Conservation (phyloP, 2,888 invertebrate species). For the Drosophila testacea region DNA sequence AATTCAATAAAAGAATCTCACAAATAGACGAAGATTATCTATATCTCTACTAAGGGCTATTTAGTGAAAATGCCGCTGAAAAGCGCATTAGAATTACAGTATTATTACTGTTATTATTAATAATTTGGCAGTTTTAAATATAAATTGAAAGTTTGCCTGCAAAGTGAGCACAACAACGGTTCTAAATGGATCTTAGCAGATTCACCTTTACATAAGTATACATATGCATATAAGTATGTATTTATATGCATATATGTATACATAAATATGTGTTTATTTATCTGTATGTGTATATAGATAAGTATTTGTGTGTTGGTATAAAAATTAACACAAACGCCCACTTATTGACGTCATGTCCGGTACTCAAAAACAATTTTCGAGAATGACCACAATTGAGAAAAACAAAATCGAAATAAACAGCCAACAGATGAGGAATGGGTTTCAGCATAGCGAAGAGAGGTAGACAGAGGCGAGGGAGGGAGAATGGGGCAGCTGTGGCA, state of each 20-base stretch:
- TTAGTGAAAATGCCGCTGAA: constrained; percentile 48
- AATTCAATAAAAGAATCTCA: constrained; percentile 7
- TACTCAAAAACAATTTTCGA: constrained; percentile 82
- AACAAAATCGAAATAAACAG: constrained; percentile 76
- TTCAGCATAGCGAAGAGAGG: not conserved
- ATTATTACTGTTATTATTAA: constrained; percentile 59
- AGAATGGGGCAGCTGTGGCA: constrained; percentile 28
- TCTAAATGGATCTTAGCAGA: constrained; percentile 43
- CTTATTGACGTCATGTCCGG: constrained; percentile 85
- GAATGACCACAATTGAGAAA: constrained; percentile 81
- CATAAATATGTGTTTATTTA: not conserved
- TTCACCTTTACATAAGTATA: constrained; percentile 44
- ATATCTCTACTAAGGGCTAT: constrained; percentile 1
- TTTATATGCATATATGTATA: constrained; percentile 11
- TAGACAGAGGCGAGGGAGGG: not conserved
- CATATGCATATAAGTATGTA: constrained; percentile 1
- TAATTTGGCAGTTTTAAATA: constrained; percentile 33
- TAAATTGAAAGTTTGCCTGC: not conserved
- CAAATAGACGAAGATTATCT: constrained; percentile 2
- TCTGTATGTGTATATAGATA: constrained; percentile 18
- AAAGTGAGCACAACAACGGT: constrained; percentile 21
- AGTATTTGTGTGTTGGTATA: constrained; percentile 48
- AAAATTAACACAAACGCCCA: constrained; percentile 84
- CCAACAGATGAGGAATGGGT: constrained; percentile 56
- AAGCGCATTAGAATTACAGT: constrained; percentile 55